A percentile compares a stretch with the other conserved stretches of the same genome.
These are phyloP conservation scores for Kryptolebias marmoratus DNA, from an alignment of 2,113 vertebrate species.

Conservation along the genomic window DNA sequence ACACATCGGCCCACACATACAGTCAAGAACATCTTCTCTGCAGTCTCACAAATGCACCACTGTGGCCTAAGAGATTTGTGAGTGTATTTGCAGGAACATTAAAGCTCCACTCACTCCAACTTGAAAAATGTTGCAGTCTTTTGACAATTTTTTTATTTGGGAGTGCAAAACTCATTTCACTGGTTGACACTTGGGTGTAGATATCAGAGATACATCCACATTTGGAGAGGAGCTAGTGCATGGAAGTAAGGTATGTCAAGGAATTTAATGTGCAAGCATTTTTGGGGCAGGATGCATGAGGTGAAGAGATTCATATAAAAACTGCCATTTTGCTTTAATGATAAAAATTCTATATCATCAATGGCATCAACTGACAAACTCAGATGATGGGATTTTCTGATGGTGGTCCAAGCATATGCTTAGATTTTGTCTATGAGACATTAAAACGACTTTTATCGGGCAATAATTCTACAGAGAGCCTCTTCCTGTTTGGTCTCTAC, in stretches of 20 bases:
- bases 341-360: constrained; percentile 38
- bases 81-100: constrained; percentile 78
- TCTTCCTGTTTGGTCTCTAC: not conserved
- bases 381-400: constrained; percentile 18
- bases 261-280: constrained; percentile 58
- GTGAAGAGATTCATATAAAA: constrained; percentile 1
- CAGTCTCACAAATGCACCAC: constrained; percentile 54
- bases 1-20: constrained; percentile 5
- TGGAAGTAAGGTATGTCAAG: constrained; percentile 47
- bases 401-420: constrained; percentile 3
- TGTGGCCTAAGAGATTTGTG: constrained; percentile 72
- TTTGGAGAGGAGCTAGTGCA: constrained; percentile 51
- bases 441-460: constrained; percentile 5
- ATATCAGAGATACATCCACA: constrained; percentile 74
- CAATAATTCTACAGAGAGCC: not conserved
- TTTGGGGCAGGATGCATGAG: constrained; percentile 24
- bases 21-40: constrained; percentile 32
- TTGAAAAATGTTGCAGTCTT: constrained; percentile 53
- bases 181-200: constrained; percentile 68
- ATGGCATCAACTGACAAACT: constrained; percentile 20
- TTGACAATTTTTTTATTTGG: constrained; percentile 71
- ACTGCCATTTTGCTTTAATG: constrained; percentile 28
- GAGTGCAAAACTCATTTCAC: constrained; percentile 74
- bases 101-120: constrained; percentile 64
- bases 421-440: constrained; percentile 14